phyloP scores from a whole-genome alignment of 2,888 invertebrate species.

The Stegana nigrithorax region DNA sequence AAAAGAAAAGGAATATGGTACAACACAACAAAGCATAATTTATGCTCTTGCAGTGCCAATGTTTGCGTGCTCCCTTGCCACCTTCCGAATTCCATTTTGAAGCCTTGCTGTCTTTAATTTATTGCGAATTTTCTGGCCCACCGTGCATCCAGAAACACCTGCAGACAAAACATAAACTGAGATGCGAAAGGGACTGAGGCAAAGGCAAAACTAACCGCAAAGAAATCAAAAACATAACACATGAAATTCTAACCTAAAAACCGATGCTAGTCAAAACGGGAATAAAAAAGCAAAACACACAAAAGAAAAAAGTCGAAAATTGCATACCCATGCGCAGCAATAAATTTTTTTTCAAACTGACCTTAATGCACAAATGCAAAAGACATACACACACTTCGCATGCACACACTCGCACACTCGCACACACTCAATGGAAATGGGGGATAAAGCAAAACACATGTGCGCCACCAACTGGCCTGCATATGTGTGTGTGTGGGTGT shows the following conservation, averaged over 20 bases:
- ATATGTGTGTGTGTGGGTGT: too few species aligned
- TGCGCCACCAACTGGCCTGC: neutral
- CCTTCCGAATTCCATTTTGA: too few species aligned
- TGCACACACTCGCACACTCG: neutral
- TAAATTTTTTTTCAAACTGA: slow-evolving; percentile 15
- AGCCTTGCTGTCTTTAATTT: neutral
- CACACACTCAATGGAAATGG: neutral
- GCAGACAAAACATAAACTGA: too few species aligned
- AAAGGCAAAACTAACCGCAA: neutral
- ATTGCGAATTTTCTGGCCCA: slow-evolving; percentile 3
- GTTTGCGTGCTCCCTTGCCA: too few species aligned
- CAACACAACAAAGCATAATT: too few species aligned
- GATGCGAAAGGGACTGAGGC: too few species aligned
- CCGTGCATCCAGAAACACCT: neutral
- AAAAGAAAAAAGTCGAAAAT: slow-evolving; percentile 1
- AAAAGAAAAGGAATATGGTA: too few species aligned
- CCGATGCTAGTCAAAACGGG: too few species aligned
- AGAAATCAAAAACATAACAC: slow-evolving; percentile 6
- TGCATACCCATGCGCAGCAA: slow-evolving; percentile 14
- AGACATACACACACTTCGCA: neutral
- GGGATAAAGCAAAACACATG: neutral
- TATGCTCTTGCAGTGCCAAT: too few species aligned
- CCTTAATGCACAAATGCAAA: slow-evolving; percentile 18
- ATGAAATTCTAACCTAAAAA: slow-evolving; percentile 3
- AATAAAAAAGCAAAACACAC: neutral